Percentiles rank a stretch among this genome's conserved stretches.
Conservation (phyloP, 1,140 invertebrate species). For the Caenorhabditis latens region DNA sequence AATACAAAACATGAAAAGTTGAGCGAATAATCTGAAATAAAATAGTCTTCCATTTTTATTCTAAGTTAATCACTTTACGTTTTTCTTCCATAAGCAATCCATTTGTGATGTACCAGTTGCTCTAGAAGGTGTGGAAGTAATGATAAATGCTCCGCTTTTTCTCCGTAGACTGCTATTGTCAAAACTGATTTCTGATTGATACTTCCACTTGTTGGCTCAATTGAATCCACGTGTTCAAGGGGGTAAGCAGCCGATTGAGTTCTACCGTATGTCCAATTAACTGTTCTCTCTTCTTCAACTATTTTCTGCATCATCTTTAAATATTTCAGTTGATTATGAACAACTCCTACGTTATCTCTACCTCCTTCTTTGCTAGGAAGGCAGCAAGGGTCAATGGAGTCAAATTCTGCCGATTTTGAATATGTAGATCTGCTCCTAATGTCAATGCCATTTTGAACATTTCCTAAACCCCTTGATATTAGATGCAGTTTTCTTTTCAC, state of each 20-base stretch:
- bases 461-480: constrained; percentile 80
- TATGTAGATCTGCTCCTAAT: constrained; percentile 87
- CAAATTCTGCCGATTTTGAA: constrained; percentile 88
- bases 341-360: constrained; percentile 54
- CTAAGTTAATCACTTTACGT: constrained; percentile 79
- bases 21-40: constrained; percentile 69
- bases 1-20: constrained; percentile 66
- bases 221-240: constrained; percentile 93
- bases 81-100: constrained; percentile 95
- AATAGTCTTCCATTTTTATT: background rate
- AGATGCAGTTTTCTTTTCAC: constrained; percentile 67
- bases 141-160: constrained; percentile 92
- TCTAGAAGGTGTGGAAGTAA: constrained; percentile 93
- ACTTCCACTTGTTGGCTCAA: constrained; percentile 88
- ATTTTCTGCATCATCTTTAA: constrained; percentile 90
- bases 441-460: constrained; percentile 95
- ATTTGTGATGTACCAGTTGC: constrained; percentile 94
- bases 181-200: constrained; percentile 93
- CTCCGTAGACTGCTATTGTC: constrained; percentile 96
- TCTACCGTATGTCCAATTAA: constrained; percentile 82
- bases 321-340: constrained; percentile 76
- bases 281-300: constrained; percentile 78
- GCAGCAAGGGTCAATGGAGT: constrained; percentile 93
- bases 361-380: constrained; percentile 89
- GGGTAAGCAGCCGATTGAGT: constrained; percentile 90